Evolutionary conservation across 2,888 invertebrate genomes (phyloP).

Genomic region (Agrilus biguttatus): DNA sequence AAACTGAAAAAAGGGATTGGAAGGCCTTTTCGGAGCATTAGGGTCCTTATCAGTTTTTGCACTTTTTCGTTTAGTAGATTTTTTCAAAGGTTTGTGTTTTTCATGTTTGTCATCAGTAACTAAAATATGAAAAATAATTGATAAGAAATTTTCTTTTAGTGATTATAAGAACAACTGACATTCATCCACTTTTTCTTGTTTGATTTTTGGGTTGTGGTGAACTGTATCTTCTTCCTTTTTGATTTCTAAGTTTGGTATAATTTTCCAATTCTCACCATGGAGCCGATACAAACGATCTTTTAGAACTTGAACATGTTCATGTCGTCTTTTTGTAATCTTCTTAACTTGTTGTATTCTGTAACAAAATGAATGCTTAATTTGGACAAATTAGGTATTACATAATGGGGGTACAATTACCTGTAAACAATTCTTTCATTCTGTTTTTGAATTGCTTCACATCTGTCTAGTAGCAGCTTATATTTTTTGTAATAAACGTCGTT

Average conservation of each 20-base stretch:
- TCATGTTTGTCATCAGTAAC: conserved; percentile 20
- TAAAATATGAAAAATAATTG: conserved; percentile 4
- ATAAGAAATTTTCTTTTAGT: background rate
- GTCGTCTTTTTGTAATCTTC: conserved; percentile 49
- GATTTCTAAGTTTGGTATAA: conserved; percentile 21
- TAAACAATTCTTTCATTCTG: conserved; percentile 61
- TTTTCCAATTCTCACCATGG: conserved; percentile 53
- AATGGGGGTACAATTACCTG: conserved; percentile 29
- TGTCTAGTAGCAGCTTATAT: conserved; percentile 55
- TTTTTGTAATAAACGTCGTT: conserved; percentile 58
- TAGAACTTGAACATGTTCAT: conserved; percentile 54
- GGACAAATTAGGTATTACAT: background rate
- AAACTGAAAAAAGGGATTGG: conserved; percentile 70
- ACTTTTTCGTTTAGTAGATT: conserved; percentile 42
- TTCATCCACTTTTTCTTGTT: conserved; percentile 5
- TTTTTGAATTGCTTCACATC: conserved; percentile 63
- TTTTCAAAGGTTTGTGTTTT: conserved; percentile 21
- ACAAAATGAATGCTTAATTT: background rate
- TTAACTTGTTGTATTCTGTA: conserved; percentile 55
- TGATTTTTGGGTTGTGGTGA: conserved; percentile 4
- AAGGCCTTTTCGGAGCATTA: conserved; percentile 64
- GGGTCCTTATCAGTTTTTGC: conserved; percentile 47
- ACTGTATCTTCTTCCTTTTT: conserved; percentile 22
- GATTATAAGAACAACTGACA: conserved; percentile 2
- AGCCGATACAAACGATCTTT: conserved; percentile 51